Conservation (phyloP, 2,888 invertebrate genomes). For the Dryomyza anilis region DNA sequence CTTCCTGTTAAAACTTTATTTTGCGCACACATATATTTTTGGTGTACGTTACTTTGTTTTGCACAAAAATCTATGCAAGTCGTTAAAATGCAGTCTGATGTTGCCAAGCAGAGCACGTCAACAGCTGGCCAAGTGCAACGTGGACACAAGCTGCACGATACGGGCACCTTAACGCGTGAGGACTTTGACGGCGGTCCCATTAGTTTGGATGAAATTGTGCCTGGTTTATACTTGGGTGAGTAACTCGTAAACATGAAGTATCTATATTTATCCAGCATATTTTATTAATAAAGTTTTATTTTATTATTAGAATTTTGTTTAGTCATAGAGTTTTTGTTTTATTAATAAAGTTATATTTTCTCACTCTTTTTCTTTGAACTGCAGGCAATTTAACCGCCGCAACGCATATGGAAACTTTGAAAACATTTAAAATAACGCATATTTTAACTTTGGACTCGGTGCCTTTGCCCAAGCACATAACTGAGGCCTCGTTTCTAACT, state of each 20-base stretch:
- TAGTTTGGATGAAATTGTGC: slow-evolving; percentile 59
- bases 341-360: neutral
- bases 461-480: slow-evolving; percentile 77
- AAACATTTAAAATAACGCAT: slow-evolving; percentile 72
- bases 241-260: neutral
- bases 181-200: slow-evolving; percentile 62
- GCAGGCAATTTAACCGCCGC: slow-evolving; percentile 82
- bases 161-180: slow-evolving; percentile 49
- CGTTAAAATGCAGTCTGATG: neutral
- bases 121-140: too few species aligned
- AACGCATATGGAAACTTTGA: slow-evolving; percentile 71
- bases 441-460: slow-evolving; percentile 85
- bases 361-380: slow-evolving; percentile 38
- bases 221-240: slow-evolving; percentile 56
- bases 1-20: too few species aligned
- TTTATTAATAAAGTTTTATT: neutral
- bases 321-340: neutral
- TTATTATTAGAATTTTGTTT: neutral
- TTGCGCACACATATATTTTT: too few species aligned
- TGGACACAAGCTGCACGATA: slow-evolving; percentile 33
- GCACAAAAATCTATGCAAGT: neutral
- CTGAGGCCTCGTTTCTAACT: slow-evolving; percentile 69
- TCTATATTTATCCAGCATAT: neutral
- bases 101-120: neutral
- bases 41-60: neutral